Evolutionary conservation across 2,113 vertebrate genomes (phyloP), one percentile per base, ranked within the genome.

Genomic region (Clupea harengus): DNA sequence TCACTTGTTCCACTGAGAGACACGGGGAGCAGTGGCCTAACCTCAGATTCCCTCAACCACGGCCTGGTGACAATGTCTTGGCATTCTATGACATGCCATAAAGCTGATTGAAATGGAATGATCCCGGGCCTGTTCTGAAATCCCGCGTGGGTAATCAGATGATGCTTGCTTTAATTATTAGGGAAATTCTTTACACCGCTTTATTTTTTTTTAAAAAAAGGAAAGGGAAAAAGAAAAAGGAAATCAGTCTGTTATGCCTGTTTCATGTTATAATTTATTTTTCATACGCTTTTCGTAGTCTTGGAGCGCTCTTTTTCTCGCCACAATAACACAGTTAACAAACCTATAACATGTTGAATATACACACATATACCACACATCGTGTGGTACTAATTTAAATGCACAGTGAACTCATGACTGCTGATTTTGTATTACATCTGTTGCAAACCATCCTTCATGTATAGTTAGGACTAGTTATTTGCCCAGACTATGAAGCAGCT

Each of bases 1-100:
- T 89, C 87, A 93, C 93, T 94, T 94, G 91, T 92, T 92, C 89
- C 92, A 92, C 90, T 91, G 88, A 89, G 87, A 93, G 89, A 86
- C 89, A 90, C 89, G 85, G 87, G 83, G 83, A 89, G 89, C 54
- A 60, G 54, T 60, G 54, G 54, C 54, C 18, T 20, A 20, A 20
- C 1, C 54, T 60, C 20, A 22, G 18, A 60, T 20, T 60, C 18
- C 54, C 54, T 60, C 54, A 39, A 44, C 28, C 72, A 32, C 32
- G 28, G 28, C 72, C 6, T 39, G 32, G 28, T 39, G 72, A 78
- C 72, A 32, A 17, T 78, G 25, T 3, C 72, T 78, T 28, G 13
- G 72, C 25, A 32, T 44, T 39, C 72, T 39, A 17, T 78, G 72
- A 32, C 72, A 28, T 11, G 11, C 72, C 11, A 44, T 78, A 78